phyloP scores from a whole-genome alignment of 2,888 invertebrate species.

The Nemurella pictetii region DNA sequence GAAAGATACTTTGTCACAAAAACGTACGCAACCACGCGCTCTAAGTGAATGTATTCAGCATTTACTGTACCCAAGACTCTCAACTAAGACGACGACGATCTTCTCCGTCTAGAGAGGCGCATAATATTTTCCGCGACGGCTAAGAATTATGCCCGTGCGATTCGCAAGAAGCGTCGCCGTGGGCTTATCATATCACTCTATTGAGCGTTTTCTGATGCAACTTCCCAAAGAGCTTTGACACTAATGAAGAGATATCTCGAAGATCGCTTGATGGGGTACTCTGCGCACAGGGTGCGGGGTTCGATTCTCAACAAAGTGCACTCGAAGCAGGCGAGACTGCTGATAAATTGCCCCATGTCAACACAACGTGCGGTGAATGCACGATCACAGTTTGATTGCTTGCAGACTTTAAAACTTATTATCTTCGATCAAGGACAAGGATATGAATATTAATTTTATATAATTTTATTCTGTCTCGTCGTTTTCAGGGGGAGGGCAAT shows the following conservation, averaged over 20 bases:
- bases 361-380: conserved; percentile 27
- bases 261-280: not conserved
- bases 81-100: no score
- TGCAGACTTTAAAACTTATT: conserved; percentile 22
- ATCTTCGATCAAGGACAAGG: conserved; percentile 11
- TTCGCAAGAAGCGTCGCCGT: not conserved
- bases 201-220: conserved; percentile 24
- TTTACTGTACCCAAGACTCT: no score
- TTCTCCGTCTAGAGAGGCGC: no score
- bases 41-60: no score
- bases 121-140: not conserved
- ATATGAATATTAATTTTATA: conserved; percentile 20
- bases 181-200: conserved; percentile 21
- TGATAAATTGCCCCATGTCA: conserved; percentile 35
- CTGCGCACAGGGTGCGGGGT: conserved; percentile 4
- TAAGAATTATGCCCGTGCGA: not conserved
- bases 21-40: no score
- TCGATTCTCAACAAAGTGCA: conserved; percentile 22
- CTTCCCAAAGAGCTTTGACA: conserved; percentile 34
- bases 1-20: no score
- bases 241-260: conserved; percentile 37
- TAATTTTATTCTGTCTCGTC: not conserved
- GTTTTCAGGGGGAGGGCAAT: no score
- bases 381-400: conserved; percentile 32
- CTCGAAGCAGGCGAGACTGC: not conserved